Conservation (phyloP, 2,797 vertebrate genomes). For the Gymnocypris eckloni region DNA sequence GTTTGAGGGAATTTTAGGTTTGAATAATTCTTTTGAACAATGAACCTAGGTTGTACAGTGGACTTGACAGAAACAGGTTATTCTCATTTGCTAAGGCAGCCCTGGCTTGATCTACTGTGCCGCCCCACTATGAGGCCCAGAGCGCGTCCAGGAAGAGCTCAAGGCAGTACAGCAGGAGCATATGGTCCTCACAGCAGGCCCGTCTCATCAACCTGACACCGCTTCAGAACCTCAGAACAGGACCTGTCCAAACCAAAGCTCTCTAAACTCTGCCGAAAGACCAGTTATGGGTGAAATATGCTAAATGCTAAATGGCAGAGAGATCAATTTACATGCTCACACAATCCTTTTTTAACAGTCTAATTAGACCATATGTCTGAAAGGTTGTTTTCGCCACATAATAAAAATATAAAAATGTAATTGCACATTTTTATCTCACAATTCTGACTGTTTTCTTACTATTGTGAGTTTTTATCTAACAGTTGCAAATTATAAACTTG, state of each 20-base stretch:
- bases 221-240: slow-evolving; percentile 24
- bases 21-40: background rate
- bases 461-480: background rate
- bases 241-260: slow-evolving; percentile 14
- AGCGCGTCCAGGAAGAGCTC: slow-evolving; percentile 17
- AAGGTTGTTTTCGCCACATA: background rate
- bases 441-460: background rate
- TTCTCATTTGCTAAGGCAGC: slow-evolving; percentile 7
- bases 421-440: background rate
- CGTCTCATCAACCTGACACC: slow-evolving; percentile 44
- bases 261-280: background rate
- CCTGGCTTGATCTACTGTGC: slow-evolving; percentile 30
- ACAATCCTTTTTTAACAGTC: background rate
- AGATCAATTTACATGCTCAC: background rate
- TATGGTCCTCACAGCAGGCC: slow-evolving; percentile 49
- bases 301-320: background rate
- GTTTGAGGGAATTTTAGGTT: background rate
- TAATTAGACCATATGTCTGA: background rate
- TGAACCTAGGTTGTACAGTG: background rate
- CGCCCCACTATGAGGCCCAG: slow-evolving; percentile 30
- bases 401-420: background rate
- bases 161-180: slow-evolving; percentile 38
- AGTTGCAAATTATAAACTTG: background rate
- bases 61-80: slow-evolving; percentile 19
- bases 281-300: background rate